Conservation (phyloP, 2,888 invertebrate genomes). For the Xylota segnis region DNA sequence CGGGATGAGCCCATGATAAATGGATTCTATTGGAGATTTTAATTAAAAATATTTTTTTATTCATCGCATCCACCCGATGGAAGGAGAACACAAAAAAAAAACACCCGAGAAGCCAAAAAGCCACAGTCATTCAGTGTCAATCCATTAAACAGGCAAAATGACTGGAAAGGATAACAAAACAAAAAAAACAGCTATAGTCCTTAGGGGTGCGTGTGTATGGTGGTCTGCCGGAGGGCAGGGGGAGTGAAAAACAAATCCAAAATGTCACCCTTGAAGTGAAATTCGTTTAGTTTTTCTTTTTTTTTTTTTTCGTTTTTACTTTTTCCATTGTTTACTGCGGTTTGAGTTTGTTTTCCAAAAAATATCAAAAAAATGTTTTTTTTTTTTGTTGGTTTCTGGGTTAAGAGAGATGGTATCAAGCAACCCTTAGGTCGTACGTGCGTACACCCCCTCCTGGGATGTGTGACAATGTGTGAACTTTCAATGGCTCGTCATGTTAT, state of each 20-base stretch:
- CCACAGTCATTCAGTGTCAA: conserved; percentile 73
- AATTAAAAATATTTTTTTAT: conserved; percentile 64
- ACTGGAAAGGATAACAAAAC: conserved; percentile 54
- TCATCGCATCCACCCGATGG: conserved; percentile 25
- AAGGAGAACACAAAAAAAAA: conserved; percentile 49
- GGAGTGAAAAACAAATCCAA: conserved; percentile 55
- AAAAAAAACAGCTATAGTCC: conserved; percentile 24
- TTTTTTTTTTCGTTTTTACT: conserved; percentile 47
- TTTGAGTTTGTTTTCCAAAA: conserved; percentile 75
- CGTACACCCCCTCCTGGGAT: conserved; percentile 54
- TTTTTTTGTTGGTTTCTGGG: conserved; percentile 1
- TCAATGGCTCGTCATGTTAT: conserved; percentile 70
- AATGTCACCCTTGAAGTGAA: conserved; percentile 65
- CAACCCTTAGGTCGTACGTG: conserved; percentile 72
- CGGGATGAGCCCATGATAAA: conserved; percentile 73
- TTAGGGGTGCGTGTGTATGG: conserved; percentile 21
- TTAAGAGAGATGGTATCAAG: conserved; percentile 48
- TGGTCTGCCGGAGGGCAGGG: too few relatives aligned
- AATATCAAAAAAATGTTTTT: conserved; percentile 49
- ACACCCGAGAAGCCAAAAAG: conserved; percentile 38
- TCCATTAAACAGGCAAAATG: conserved; percentile 73
- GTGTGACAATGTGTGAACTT: conserved; percentile 72
- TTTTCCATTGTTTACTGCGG: conserved; percentile 73
- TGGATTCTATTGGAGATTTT: conserved; percentile 60
- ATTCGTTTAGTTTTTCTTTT: conserved; percentile 6